These are phyloP conservation scores for Oenanthe oenanthe DNA, from an alignment of 2,113 vertebrate genomes.

Conservation along the genomic window DNA sequence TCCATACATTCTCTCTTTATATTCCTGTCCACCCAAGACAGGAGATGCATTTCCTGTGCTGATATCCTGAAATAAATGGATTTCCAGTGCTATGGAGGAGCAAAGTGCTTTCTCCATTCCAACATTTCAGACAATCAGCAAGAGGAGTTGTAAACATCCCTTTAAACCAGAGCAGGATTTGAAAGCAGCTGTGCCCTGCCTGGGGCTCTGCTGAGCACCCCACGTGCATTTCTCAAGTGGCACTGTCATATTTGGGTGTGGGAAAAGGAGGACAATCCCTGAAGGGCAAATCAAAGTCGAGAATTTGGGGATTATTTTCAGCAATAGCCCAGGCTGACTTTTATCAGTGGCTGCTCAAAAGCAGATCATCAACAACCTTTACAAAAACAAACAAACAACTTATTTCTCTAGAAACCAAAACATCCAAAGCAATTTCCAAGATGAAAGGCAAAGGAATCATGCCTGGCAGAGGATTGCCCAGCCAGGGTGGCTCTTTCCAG, in stretches of 20 bases:
- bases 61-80: neutral
- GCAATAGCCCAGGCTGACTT: neutral
- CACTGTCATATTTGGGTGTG: neutral
- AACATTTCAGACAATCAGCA: neutral
- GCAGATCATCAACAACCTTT: neutral
- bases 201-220: neutral
- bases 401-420: neutral
- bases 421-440: neutral
- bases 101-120: neutral
- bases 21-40: neutral
- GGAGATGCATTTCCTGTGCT: neutral
- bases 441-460: neutral
- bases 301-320: neutral
- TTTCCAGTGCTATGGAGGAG: neutral
- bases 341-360: neutral
- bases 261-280: neutral
- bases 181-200: neutral
- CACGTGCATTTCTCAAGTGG: rapidly evolving
- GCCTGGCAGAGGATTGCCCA: neutral
- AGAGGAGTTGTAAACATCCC: neutral
- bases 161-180: neutral
- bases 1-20: neutral
- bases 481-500: neutral
- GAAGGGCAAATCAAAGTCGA: neutral
- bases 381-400: neutral